Evolutionary conservation across 2,888 invertebrate species (phyloP).

Genomic region (Pristionchus exspectatus): DNA sequence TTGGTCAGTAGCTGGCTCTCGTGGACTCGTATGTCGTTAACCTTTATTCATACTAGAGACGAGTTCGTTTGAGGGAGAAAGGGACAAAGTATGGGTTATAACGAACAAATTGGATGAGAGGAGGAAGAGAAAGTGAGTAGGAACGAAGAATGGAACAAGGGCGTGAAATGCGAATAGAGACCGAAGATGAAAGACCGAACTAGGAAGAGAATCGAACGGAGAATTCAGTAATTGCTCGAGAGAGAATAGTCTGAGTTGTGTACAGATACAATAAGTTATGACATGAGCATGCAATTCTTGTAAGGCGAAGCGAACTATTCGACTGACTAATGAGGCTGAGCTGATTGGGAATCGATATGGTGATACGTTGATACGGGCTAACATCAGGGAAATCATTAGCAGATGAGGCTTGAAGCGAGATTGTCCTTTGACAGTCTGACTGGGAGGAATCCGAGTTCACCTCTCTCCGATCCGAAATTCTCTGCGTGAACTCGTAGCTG

Average conservation of each 20-base stretch:
- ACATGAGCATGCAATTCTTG: background rate
- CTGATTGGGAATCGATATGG: background rate
- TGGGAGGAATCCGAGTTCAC: conserved; percentile 72
- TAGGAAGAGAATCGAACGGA: conserved; percentile 26
- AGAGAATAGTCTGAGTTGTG: background rate
- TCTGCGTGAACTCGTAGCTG: conserved; percentile 72
- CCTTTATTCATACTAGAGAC: conserved; percentile 53
- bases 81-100: conserved; percentile 28
- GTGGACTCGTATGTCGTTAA: conserved; percentile 51
- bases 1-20: conserved; percentile 21
- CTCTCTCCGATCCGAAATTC: conserved; percentile 69
- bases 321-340: conserved; percentile 3
- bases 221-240: background rate
- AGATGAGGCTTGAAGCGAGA: conserved; percentile 43
- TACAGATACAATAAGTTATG: conserved; percentile 53
- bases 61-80: conserved; percentile 5
- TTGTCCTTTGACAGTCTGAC: conserved; percentile 63
- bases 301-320: conserved; percentile 19
- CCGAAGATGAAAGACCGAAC: conserved; percentile 49
- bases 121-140: background rate
- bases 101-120: conserved; percentile 30
- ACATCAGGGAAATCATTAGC: conserved; percentile 1
- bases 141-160: conserved; percentile 13
- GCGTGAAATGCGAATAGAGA: conserved; percentile 25
- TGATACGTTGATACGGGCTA: conserved; percentile 26